Base-by-base conservation (phyloP, 1,140 invertebrate species). In the Pomacea maculata region DNA sequence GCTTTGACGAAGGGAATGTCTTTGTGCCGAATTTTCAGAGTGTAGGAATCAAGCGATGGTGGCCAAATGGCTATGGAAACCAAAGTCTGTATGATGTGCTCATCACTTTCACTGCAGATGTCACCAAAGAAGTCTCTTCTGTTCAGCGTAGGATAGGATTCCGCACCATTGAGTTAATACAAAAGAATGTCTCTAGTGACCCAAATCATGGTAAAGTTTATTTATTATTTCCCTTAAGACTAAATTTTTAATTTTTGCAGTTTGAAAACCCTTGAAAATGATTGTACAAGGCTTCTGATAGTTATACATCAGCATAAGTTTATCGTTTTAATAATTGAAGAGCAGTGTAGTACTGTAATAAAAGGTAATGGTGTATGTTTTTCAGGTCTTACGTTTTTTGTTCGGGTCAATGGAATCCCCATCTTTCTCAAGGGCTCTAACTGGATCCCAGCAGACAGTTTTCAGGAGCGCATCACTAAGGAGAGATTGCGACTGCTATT, bases 401-500 rank as follows among this genome's bases (percentile, higher is more conserved):
- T 99, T 86, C 93, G 93, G 86, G 93, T 99, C 1, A 99, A 99
- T 91, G 95, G 93, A 0, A 87, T 95, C 9, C 94, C 95, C 21
- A 95, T 99, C n/a, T 99, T 99, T 89, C 95, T 97, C 84, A 99
- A 99, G 92, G 98, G 92, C 19, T 96, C 96, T 52, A 99, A 99
- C 91, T 97, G 96, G 94, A 98, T 99, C 88, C 98, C 98, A 3
- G 93, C 95, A 1, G 94, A 96, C 90, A 94, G 97, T 82, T 94
- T 99, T 74, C 97, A 96, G 1, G 97, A 98, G 92, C 85, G 92
- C 55, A 93, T 94, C 7, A 93, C 93, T 9, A 88, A 94, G 65
- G 85, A 87, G 71, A 89, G 94, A 52, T 78, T 89, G 25, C 79
- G 78, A 87, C 89, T 83, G 79, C 91, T 99, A 3, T 87, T 99